Evolutionary conservation across 2,113 vertebrate species (phyloP).

Genomic region (Cettia cetti): DNA sequence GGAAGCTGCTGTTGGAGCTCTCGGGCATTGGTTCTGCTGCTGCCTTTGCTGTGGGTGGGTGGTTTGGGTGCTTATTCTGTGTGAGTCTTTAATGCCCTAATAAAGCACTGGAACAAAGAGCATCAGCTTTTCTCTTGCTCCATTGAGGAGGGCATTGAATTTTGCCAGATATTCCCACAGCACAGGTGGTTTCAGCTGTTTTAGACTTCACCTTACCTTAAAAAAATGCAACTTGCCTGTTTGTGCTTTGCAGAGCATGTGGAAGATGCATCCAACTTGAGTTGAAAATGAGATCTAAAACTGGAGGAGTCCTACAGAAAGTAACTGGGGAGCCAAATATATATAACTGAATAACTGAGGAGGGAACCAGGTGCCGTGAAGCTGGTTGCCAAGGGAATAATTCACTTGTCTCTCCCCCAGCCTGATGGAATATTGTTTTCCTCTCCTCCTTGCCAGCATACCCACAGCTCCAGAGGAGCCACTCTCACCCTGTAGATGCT

Average conservation of each 20-base stretch:
- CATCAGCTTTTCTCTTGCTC: background rate
- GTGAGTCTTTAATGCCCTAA: background rate
- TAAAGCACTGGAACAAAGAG: background rate
- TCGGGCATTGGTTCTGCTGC: fast-evolving
- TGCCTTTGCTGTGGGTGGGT: background rate
- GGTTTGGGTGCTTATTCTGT: background rate
- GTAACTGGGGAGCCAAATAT: background rate
- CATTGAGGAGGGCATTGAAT: background rate
- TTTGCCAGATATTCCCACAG: background rate
- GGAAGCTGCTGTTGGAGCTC: background rate
- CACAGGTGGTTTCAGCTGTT: background rate
- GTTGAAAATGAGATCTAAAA: background rate
- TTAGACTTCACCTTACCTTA: background rate
- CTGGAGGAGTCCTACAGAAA: background rate
- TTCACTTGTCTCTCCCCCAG: background rate
- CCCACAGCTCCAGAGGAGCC: background rate
- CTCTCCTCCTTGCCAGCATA: background rate
- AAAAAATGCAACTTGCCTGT: background rate
- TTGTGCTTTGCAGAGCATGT: background rate
- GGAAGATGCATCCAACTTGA: background rate
- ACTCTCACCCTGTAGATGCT: background rate
- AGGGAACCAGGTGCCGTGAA: background rate
- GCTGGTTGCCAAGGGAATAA: background rate
- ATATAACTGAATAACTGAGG: background rate
- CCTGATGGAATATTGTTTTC: background rate